A percentile compares a stretch with the other conserved stretches of the same genome.
Conservation (phyloP, 2,113 vertebrate genomes). For the Periophthalmodon schlosseri region DNA sequence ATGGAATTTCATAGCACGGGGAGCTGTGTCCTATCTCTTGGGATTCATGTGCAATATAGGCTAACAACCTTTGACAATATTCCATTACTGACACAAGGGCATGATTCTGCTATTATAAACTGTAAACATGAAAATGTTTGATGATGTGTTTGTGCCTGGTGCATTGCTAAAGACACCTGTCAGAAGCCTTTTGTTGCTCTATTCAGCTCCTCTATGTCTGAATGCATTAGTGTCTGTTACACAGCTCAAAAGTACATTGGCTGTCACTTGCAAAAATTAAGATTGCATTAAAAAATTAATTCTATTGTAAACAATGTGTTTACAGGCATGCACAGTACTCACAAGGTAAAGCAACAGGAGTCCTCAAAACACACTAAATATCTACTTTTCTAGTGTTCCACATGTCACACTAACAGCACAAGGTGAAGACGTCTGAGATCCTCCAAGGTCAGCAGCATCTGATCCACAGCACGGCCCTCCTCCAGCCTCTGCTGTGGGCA, state of each 20-base stretch:
- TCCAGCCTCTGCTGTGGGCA: background rate
- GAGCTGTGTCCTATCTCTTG: background rate
- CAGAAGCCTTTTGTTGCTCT: background rate
- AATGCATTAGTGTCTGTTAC: background rate
- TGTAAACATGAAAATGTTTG: background rate
- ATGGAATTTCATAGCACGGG: background rate
- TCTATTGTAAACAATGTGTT: no score
- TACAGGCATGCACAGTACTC: no score
- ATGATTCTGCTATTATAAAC: background rate
- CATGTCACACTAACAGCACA: background rate
- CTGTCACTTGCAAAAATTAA: no score
- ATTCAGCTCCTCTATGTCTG: background rate
- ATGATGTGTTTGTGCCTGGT: background rate
- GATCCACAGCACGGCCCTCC: background rate
- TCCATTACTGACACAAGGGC: background rate
- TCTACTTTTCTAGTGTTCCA: no score
- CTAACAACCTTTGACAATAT: background rate
- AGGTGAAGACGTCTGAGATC: background rate
- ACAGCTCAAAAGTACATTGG: background rate
- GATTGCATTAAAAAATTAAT: no score
- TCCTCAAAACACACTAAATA: no score
- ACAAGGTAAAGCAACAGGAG: no score
- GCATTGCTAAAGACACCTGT: background rate
- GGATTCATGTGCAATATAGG: background rate
- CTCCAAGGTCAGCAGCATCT: background rate